Conservation (phyloP, 2,888 invertebrate species). For the Linyphia triangularis region DNA sequence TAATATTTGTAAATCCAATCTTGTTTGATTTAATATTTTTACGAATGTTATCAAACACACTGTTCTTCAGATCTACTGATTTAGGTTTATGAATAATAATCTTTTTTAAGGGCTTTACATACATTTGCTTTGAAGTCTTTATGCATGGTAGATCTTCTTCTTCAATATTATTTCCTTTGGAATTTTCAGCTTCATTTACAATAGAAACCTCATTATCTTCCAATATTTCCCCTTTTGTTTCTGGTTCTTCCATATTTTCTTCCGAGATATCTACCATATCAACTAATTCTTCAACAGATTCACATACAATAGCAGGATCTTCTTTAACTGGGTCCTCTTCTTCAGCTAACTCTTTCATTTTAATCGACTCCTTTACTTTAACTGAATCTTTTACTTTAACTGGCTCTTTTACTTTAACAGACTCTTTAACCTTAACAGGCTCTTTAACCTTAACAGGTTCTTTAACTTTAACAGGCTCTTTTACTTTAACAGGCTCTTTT, state of each 20-base stretch:
- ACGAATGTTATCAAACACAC: neutral
- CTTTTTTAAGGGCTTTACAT: conserved; percentile 8
- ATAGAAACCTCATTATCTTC: no score
- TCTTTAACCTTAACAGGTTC: no score
- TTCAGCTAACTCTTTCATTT: neutral
- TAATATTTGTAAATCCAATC: conserved; percentile 48
- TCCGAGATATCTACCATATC: neutral
- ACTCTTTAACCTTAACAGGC: neutral
- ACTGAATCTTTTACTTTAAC: neutral
- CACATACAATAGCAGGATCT: neutral
- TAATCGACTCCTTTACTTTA: neutral
- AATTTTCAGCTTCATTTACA: neutral
- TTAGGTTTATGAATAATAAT: conserved; percentile 23
- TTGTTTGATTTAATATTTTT: conserved; percentile 42
- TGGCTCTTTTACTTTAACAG: neutral
- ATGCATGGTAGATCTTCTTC: neutral
- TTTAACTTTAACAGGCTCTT: neutral
- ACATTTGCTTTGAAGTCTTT: neutral
- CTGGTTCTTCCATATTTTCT: neutral
- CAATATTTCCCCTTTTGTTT: neutral
- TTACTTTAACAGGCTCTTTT: neutral
- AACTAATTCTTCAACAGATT: neutral
- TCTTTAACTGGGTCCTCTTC: neutral
- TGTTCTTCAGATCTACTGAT: neutral
- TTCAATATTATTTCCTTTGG: neutral